Evolutionary conservation across 1,140 invertebrate genomes (phyloP), one percentile per base, ranked within the genome.

Genomic region (Linepithema humile): DNA sequence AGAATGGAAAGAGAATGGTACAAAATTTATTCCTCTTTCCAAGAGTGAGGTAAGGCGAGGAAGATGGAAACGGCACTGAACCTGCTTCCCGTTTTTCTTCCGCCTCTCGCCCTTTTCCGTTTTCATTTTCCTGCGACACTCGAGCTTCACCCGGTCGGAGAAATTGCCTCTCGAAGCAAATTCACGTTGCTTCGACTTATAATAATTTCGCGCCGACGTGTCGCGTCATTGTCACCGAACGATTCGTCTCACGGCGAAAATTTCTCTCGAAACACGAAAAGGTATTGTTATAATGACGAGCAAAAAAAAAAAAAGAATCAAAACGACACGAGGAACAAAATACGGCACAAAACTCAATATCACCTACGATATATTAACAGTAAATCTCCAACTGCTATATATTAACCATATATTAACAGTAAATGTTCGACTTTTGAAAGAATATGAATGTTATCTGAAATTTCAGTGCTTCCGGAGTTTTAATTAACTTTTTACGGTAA

Each of bases 91-190:
- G 75, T 70, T 80, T 80, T 80, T 70, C 64, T 57, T 32, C 26
- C 23, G 64, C 12, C 64, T 57, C 23, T 26, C 23, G 64, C 12
- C 59, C 45, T 55, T 55, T 55, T 43, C 48, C 23, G 64, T 70
- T 80, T 80, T 80, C 64, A 55, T 70, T 69, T 69, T 80, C 38
- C 64, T 26, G 38, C 64, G 48, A 57, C 35, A 32, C 64, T 69
- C n/a, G 64, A 69, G 38, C 43, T 12, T 69, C 48, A 29, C 35
- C 5, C 12, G 59, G 4, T 12, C 74, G 43, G 75, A 80, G 23
- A 80, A 70, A 80, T 80, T 69, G 23, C 23, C 75, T 70, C 64
- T 80, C 48, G 32, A 80, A 80, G n/a, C 70, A 80, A 80, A 80
- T 80, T 69, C 48, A 55, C 67, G 38, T 12, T 55, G 45, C 74